Evolutionary conservation across 2,888 invertebrate genomes (phyloP).

Genomic region (Flabesymbios commensalis): DNA sequence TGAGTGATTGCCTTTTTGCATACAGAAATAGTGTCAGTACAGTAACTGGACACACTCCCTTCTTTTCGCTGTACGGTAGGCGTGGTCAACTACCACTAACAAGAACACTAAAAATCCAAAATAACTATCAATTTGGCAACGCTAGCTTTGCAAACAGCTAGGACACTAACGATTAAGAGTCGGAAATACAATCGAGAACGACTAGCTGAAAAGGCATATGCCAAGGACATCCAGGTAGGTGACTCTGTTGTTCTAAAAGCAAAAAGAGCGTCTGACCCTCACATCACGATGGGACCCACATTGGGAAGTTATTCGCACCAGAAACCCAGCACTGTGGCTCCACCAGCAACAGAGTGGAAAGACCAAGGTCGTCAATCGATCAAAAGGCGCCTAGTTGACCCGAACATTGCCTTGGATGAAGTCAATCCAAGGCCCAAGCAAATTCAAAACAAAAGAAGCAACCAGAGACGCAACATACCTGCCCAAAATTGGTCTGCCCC

Average conservation of each 20-base stretch:
- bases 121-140: slow-evolving; percentile 1
- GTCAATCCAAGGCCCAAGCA: background rate
- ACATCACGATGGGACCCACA: too few relatives aligned
- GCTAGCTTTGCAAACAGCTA: too few relatives aligned
- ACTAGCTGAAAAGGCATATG: background rate
- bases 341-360: background rate
- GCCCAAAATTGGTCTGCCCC: too few relatives aligned
- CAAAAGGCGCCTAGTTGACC: slow-evolving; percentile 1
- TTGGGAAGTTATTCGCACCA: background rate
- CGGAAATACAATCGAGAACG: background rate
- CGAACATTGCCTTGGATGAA: background rate
- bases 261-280: slow-evolving; percentile 3
- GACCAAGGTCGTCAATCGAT: background rate
- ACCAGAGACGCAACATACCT: too few relatives aligned
- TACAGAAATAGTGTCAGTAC: slow-evolving; percentile 4
- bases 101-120: background rate
- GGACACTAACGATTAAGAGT: too few relatives aligned
- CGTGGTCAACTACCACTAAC: slow-evolving; percentile 2
- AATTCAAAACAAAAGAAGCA: background rate
- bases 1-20: slow-evolving; percentile 6
- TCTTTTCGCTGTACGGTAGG: slow-evolving; percentile 10
- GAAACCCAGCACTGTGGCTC: background rate
- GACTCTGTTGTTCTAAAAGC: background rate
- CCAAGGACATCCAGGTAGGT: too few relatives aligned
- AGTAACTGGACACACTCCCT: slow-evolving; percentile 8